Base-by-base conservation (phyloP, 2,888 invertebrate genomes). In the Exephanes ischioxanthus region DNA sequence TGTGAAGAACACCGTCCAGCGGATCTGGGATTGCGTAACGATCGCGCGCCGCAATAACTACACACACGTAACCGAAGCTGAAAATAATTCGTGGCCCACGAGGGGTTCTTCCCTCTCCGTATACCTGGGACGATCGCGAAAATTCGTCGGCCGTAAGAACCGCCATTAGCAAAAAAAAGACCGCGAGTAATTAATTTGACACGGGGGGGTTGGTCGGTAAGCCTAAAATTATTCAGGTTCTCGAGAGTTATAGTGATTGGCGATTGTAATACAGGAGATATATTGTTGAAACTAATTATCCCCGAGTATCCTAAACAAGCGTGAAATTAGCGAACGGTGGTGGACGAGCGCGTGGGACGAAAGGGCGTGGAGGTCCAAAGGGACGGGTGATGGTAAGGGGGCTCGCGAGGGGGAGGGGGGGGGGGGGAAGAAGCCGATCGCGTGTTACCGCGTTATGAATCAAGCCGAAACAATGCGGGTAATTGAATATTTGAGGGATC, bases 401-500 rank as follows among this genome's bases (percentile, higher is more conserved):
- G 3, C 14, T 16, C 45, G 14, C 16, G 45, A 14, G 45, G 45
- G 45, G 45, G 16, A 30, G 55, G 14, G 22, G n/a, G 77, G 22
- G 63, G 37, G 68, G 48, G 70, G 41, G 75, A 66, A 63, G 61
- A 51, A 61, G 75, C 58, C 33, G 70, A 85, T 85, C 80, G 88
- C 89, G 87, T 88, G 89, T 89, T 89, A 86, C 88, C 85, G 87
- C 68, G 88, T 89, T 85, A 91, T 91, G 88, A 88, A 91, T 91
- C 90, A 91, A 86, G 77, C 71, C 82, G 86, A 89, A 91, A 90
- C 88, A 91, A 91, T 91, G 89, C 88, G 87, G 80, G 87, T 89
- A 91, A 91, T 91, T 91, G 91, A 91, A 91, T 91, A 91, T 91
- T 90, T 87, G 87, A 88, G 88, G 90, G 88, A 89, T 89, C 86